These are phyloP conservation scores for Alloscopus bannaensis DNA, from an alignment of 2,888 invertebrate species.

Conservation along the genomic window DNA sequence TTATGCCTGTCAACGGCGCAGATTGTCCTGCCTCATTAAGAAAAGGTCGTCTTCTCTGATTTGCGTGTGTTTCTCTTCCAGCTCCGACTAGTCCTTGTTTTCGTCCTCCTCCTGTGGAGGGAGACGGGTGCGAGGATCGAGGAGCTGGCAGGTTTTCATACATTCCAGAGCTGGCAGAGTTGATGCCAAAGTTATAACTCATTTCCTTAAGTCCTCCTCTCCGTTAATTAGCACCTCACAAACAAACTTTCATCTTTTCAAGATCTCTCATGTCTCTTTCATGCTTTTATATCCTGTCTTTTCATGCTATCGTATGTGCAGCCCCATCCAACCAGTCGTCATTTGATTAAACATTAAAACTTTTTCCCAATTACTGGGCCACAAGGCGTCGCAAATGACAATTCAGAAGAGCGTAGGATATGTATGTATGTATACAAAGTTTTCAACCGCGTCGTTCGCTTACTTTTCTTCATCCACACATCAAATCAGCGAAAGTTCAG, in stretches of 20 bases:
- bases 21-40: slow-evolving; percentile 58
- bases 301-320: too few relatives aligned
- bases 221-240: slow-evolving; percentile 40
- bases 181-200: slow-evolving; percentile 51
- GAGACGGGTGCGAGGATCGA: slow-evolving; percentile 33
- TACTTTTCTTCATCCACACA: too few relatives aligned
- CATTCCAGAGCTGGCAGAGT: slow-evolving; percentile 37
- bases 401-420: too few relatives aligned
- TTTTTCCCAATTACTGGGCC: too few relatives aligned
- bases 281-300: too few relatives aligned
- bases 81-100: slow-evolving; percentile 16
- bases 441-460: too few relatives aligned
- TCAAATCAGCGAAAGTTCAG: too few relatives aligned
- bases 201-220: slow-evolving; percentile 38
- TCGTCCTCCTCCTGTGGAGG: background rate
- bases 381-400: too few relatives aligned
- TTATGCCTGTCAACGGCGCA: slow-evolving; percentile 42
- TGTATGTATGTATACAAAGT: too few relatives aligned
- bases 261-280: too few relatives aligned
- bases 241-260: slow-evolving; percentile 19
- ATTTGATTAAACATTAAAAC: too few relatives aligned
- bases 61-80: slow-evolving; percentile 27
- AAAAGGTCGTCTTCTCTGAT: slow-evolving; percentile 34
- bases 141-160: slow-evolving; percentile 51
- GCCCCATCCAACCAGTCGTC: too few relatives aligned